These are phyloP conservation scores for Indicator indicator DNA, from an alignment of 2,113 vertebrate genomes.

Conservation along the genomic window DNA sequence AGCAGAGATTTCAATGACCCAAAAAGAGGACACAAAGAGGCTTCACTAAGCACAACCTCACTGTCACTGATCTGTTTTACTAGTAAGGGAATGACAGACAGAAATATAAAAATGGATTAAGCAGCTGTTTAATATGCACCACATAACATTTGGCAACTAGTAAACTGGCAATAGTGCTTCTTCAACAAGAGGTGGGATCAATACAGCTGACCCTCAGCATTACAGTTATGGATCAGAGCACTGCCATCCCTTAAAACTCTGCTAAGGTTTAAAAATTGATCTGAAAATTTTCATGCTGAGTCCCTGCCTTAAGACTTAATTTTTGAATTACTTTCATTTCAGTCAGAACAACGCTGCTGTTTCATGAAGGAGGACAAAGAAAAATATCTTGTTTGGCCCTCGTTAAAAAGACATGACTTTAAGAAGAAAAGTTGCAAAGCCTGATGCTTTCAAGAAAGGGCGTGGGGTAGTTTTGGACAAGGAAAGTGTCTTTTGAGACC, in stretches of 20 bases:
- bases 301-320: neutral
- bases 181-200: neutral
- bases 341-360: neutral
- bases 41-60: neutral
- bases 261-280: neutral
- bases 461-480: neutral
- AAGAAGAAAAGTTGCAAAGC: neutral
- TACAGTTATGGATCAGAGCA: neutral
- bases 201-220: neutral
- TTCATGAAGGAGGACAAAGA: neutral
- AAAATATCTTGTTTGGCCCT: neutral
- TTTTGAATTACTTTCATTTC: neutral
- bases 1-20: conserved; percentile 22
- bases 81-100: neutral
- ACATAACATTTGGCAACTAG: neutral
- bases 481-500: neutral
- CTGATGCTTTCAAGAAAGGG: neutral
- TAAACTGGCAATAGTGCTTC: neutral
- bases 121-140: neutral
- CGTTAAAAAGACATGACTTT: neutral
- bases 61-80: neutral
- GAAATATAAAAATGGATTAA: neutral
- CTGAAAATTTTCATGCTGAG: neutral
- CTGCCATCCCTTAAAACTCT: neutral
- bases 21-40: conserved; percentile 10